Evolutionary conservation across 2,888 invertebrate species (phyloP), one percentile per base, ranked within the genome.

Genomic region (Apamea anceps): DNA sequence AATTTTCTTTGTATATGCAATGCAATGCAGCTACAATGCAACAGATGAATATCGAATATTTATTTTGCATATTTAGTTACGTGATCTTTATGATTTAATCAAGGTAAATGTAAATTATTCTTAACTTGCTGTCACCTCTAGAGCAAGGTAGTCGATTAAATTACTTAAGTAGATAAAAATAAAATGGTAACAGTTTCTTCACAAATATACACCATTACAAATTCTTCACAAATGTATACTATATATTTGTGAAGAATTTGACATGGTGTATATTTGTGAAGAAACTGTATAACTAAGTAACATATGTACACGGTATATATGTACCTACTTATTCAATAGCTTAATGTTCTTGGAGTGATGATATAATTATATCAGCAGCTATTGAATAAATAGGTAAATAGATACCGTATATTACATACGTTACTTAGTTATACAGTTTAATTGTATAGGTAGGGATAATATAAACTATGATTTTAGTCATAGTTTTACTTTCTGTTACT

Each of bases 41-140:
- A 45, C 32, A 37, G 48, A 48, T 51, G 10, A 66, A 57, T n/a
- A 51, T 25, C 54, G 21, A 80, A 54, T 72, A 80, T 72, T 60
- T 66, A 25, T 37, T 78, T 54, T 63, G n/a, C 66, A 62, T 67
- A 10, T 79, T 54, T 37, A n/a, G 21, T 48, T 65, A 32, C n/a
- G 68, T 32, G 62, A 54, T 79, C 13, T 63, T 15, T 67, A 18
- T 21, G 6, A 62, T 42, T 54, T n/a, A 63, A 63, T 54, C 28
- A n/a, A n/a, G 15, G 10, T 70, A 21, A 54, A 77, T 45, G 32
- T n/a, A 54, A 45, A 51, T 54, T 15, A 63, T 28, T 48, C 7
- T 60, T 25, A 60, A 37, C 25, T 62, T n/a, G 12, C 25, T 60
- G 37, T 62, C 42, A 51, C 13, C 13, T 42, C 28, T 65, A 45